A percentile compares a stretch with the other conserved stretches of the same genome.
Conservation (phyloP, 2,888 invertebrate genomes). For the Blera fallax region DNA sequence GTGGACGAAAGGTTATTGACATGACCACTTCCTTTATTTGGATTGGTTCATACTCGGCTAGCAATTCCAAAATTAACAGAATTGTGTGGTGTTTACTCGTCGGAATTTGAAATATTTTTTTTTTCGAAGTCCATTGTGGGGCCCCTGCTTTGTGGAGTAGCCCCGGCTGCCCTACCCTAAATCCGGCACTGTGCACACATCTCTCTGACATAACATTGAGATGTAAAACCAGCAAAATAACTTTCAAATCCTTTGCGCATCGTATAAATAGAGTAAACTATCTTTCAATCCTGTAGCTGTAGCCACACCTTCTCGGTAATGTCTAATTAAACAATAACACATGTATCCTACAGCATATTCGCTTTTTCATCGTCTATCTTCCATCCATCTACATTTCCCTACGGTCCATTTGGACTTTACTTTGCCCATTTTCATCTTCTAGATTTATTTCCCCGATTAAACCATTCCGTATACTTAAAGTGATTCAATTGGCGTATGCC, state of each 20-base stretch:
- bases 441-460: conserved; percentile 46
- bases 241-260: not conserved
- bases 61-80: too few species aligned
- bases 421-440: conserved; percentile 17
- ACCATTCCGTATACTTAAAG: conserved; percentile 18
- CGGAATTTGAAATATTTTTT: too few species aligned
- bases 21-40: too few species aligned
- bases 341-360: not conserved
- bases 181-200: too few species aligned
- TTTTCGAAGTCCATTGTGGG: too few species aligned
- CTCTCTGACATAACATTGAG: too few species aligned
- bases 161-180: too few species aligned
- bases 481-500: conserved; percentile 18
- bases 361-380: not conserved
- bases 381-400: conserved; percentile 27
- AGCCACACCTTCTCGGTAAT: conserved; percentile 10
- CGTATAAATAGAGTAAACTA: not conserved
- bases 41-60: too few species aligned
- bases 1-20: too few species aligned
- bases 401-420: conserved; percentile 4
- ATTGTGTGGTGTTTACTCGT: too few species aligned
- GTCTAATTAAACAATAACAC: conserved; percentile 35
- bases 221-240: not conserved
- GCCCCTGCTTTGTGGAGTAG: too few species aligned
- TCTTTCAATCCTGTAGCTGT: not conserved